Evolutionary conservation across 2,888 invertebrate genomes (phyloP), one percentile per base, ranked within the genome.

Genomic region (Dorcus parallelipipedus): DNA sequence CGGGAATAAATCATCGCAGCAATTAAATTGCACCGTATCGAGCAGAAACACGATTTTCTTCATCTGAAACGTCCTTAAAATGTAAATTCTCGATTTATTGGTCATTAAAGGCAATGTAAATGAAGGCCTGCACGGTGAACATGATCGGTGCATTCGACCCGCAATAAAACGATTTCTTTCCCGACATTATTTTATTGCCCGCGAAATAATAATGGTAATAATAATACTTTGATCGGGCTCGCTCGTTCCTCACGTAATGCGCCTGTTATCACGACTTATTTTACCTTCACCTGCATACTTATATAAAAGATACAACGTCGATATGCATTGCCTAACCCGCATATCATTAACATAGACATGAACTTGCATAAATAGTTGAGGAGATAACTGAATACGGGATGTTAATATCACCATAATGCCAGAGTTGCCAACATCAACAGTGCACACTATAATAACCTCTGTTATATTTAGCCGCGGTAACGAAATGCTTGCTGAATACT

Each of bases 321-420:
- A 20, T 45, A 45, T 23, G 23, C 45, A 45, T 45, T 45, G 45
- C 45, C 23, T 45, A 45, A 45, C 45, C 45, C 45, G 45, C 45
- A 45, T 45, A 45, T 20, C 20, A 45, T 45, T 45, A 45, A 45
- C 14, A 45, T 45, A 45, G 45, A 45, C 45, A 45, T 45, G 45
- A 45, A 45, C 45, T 45, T 45, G 45, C 45, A 45, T 45, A 45
- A 45, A 45, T 20, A 45, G 45, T 20, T 23, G 45, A 10, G 9
- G 23, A 45, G 45, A 45, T 45, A 45, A 45, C 45, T 45, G 45
- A 45, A 45, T 45, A 45, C 45, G 45, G 45, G 45, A 20, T 45
- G 45, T 23, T 45, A 45, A 45, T 45, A 42, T 42, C 42, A 17
- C 17, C 42, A 23, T 45, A 45, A 20, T 45, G 9, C 45, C 17